These are phyloP conservation scores for Patella caerulea DNA, from an alignment of 2,888 invertebrate genomes.

Conservation along the genomic window DNA sequence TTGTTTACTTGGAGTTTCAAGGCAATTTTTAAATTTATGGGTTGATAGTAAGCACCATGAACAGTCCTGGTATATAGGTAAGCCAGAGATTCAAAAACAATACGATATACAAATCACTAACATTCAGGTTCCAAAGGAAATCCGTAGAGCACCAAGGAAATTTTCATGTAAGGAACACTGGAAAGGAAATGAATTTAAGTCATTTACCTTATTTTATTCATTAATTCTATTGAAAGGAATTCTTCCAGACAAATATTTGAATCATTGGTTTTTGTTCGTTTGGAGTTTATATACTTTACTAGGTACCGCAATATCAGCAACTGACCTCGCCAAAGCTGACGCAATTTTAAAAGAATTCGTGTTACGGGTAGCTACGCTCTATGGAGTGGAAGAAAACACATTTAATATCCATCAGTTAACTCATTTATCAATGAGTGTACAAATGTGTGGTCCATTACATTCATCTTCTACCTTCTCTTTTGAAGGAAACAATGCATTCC, in stretches of 20 bases:
- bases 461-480: background rate
- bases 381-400: background rate
- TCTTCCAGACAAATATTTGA: slow-evolving; percentile 6
- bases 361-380: background rate
- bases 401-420: background rate
- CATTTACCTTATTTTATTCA: slow-evolving; percentile 1
- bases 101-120: background rate
- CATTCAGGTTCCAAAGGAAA: background rate
- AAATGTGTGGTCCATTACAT: background rate
- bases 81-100: background rate
- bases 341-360: background rate
- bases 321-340: background rate
- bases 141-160: background rate
- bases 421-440: background rate
- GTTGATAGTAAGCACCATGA: background rate
- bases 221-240: background rate
- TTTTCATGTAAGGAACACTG: background rate
- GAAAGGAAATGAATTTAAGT: background rate
- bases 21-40: background rate
- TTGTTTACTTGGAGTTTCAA: background rate
- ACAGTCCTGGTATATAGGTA: background rate
- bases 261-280: background rate
- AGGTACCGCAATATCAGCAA: background rate
- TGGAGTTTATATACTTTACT: background rate
- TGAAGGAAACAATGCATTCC: background rate